phyloP scores from a whole-genome alignment of 92 coral and sea anemone genomes.

The Desmophyllum pertusum region DNA sequence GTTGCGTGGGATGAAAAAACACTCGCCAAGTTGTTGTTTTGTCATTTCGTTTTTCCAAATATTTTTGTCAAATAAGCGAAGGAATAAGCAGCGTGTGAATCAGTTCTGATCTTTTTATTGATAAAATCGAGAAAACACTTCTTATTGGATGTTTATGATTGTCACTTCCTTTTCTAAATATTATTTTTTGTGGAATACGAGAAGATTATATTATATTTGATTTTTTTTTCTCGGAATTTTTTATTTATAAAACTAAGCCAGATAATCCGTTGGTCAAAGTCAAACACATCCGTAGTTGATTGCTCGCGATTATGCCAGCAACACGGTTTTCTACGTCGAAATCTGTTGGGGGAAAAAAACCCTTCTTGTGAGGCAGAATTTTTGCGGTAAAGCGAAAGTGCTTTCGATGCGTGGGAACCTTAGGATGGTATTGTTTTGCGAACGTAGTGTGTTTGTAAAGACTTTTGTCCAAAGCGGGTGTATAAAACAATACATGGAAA shows the following conservation, averaged over 20 bases:
- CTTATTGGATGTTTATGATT: neutral
- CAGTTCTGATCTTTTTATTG: neutral
- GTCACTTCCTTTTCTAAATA: neutral
- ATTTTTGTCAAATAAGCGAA: neutral
- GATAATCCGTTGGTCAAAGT: neutral
- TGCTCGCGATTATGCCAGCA: neutral
- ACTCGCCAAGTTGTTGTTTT: neutral
- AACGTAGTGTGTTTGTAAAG: constrained; percentile 33
- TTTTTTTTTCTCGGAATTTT: neutral
- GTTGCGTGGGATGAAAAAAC: neutral
- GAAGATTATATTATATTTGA: neutral
- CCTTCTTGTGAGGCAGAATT: neutral
- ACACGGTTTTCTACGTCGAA: neutral
- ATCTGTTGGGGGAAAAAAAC: neutral
- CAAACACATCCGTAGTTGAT: neutral
- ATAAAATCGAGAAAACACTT: neutral
- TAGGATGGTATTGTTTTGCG: constrained; percentile 27
- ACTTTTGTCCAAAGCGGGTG: constrained; percentile 44
- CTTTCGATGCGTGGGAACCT: constrained; percentile 49
- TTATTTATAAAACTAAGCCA: neutral
- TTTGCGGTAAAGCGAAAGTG: constrained; percentile 3
- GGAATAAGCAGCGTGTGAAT: neutral
- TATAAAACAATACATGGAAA: constrained; percentile 16
- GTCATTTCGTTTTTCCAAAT: neutral
- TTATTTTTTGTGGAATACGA: neutral